Evolutionary conservation across 1,140 invertebrate species (phyloP).

Genomic region (Drosophila orosa): DNA sequence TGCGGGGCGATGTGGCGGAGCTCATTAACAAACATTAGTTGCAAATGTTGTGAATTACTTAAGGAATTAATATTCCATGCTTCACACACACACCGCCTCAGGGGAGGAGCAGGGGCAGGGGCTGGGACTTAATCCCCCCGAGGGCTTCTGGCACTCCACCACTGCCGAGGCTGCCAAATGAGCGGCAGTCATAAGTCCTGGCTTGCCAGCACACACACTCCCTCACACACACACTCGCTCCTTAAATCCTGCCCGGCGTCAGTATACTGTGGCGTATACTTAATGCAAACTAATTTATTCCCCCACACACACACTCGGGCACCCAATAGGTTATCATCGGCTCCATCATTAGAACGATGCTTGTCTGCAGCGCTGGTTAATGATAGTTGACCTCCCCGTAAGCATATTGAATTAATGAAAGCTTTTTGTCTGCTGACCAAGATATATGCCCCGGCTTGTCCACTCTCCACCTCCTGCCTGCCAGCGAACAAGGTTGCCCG

Average conservation of each 20-base stretch:
- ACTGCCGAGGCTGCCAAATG: conserved; percentile 42
- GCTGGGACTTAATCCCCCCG: conserved; percentile 56
- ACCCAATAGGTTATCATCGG: conserved; percentile 52
- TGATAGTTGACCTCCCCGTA: conserved; percentile 60
- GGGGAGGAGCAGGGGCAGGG: not conserved
- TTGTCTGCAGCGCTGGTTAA: conserved; percentile 47
- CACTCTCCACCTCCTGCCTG: not conserved
- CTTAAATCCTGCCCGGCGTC: conserved; percentile 63
- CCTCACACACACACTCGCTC: conserved; percentile 34
- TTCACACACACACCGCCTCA: conserved; percentile 43
- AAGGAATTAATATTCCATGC: conserved; percentile 81
- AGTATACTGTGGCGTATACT: conserved; percentile 65
- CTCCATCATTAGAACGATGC: conserved; percentile 49
- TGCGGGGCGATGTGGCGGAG: conserved; percentile 41
- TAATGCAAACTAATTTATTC: conserved; percentile 82
- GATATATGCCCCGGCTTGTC: conserved; percentile 32
- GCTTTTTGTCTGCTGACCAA: conserved; percentile 57
- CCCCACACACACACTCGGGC: conserved; percentile 40
- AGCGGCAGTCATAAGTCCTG: conserved; percentile 53
- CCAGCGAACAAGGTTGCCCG: not conserved
- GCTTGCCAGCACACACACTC: conserved; percentile 16
- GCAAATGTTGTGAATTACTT: conserved; percentile 83
- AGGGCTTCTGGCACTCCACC: conserved; percentile 44
- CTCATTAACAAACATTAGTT: conserved; percentile 83
- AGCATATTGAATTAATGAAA: conserved; percentile 64